Conservation (phyloP, 2,113 vertebrate genomes). For the Sander vitreus region DNA sequence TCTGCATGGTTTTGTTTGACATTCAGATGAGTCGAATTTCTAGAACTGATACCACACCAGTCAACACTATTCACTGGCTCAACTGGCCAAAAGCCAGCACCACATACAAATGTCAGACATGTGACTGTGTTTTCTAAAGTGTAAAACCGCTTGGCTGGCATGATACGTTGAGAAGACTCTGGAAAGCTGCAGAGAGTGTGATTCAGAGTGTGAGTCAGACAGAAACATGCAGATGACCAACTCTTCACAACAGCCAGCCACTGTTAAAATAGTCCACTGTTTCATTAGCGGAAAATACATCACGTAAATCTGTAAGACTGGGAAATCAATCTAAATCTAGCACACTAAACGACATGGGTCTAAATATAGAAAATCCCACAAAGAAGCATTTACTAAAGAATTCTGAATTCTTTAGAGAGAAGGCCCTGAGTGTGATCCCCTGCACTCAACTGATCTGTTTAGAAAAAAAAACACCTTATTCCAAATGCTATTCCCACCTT, state of each 20-base stretch:
- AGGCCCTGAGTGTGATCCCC: background rate
- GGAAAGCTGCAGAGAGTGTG: conserved; percentile 24
- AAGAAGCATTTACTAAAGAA: background rate
- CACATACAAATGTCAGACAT: conserved; percentile 55
- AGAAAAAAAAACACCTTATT: conserved; percentile 8
- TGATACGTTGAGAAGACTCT: conserved; percentile 36
- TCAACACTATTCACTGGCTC: conserved; percentile 42
- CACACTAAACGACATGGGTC: background rate
- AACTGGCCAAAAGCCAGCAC: conserved; percentile 32
- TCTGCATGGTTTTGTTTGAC: conserved; percentile 14
- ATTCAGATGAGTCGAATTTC: conserved; percentile 44
- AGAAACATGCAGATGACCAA: conserved; percentile 38
- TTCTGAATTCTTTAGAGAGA: background rate
- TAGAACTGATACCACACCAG: conserved; percentile 52
- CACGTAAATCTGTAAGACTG: too few species aligned
- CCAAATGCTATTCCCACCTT: conserved; percentile 33
- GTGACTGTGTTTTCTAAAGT: conserved; percentile 64
- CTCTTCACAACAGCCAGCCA: conserved; percentile 39
- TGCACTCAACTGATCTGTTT: conserved; percentile 9
- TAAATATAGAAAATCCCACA: conserved; percentile 24
- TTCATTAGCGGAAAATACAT: conserved; percentile 18
- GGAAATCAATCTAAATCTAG: conserved; percentile 17
- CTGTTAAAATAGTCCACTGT: conserved; percentile 6
- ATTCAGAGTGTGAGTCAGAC: conserved; percentile 50
- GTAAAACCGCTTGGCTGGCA: conserved; percentile 60